A percentile compares a stretch with the other conserved stretches of the same genome.
Conservation (phyloP, 1,140 invertebrate genomes). For the Ceratina calcarata region DNA sequence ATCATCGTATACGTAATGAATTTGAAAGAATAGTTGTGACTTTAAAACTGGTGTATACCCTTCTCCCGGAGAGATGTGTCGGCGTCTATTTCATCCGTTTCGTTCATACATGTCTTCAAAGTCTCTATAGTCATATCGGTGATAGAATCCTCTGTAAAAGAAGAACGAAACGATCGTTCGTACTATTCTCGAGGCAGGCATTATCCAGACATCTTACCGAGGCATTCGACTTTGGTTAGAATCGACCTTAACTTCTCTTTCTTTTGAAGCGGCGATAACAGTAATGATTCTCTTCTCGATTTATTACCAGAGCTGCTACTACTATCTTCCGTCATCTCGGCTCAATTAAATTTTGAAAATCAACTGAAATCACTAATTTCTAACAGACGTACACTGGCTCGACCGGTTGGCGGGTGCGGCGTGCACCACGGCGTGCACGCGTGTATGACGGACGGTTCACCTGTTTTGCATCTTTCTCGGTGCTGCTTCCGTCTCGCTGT, state of each 20-base stretch:
- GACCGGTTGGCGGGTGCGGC: too few species aligned
- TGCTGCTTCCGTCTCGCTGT: too few species aligned
- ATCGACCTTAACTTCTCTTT: conserved; percentile 58
- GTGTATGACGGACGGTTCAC: too few species aligned
- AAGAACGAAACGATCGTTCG: neutral
- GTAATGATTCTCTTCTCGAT: too few species aligned
- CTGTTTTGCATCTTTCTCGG: too few species aligned
- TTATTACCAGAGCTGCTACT: too few species aligned
- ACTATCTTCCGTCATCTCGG: too few species aligned
- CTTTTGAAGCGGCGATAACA: conserved; percentile 50
- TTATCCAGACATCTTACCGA: conserved; percentile 56
- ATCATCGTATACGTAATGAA: conserved; percentile 7
- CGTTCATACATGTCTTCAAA: conserved; percentile 55
- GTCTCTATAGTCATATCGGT: conserved; percentile 49
- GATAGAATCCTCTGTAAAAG: conserved; percentile 55
- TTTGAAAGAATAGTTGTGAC: neutral
- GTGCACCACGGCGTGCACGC: too few species aligned
- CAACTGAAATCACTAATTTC: too few species aligned
- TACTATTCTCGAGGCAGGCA: neutral
- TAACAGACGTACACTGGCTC: too few species aligned
- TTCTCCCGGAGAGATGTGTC: conserved; percentile 66
- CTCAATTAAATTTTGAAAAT: too few species aligned
- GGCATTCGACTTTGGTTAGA: conserved; percentile 38
- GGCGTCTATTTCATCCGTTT: conserved; percentile 62
- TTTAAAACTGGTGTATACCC: conserved; percentile 46